Evolutionary conservation across 2,113 vertebrate genomes (phyloP), one percentile per base, ranked within the genome.

Genomic region (Diadophis punctatus): DNA sequence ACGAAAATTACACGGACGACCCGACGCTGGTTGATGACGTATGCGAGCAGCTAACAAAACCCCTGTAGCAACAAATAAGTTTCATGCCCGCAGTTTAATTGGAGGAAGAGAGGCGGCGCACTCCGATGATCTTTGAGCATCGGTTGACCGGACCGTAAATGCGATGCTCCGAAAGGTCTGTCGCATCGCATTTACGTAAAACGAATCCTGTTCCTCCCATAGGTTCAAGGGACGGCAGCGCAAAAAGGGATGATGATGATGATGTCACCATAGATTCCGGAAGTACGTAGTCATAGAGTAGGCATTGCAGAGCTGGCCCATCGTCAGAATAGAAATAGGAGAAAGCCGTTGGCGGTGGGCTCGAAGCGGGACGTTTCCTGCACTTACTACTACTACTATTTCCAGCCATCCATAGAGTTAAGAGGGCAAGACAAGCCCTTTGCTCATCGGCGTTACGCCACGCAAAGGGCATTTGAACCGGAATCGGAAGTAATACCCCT

Each of bases 181-280:
- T 87, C 90, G 84, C 43, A 22, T 12, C 3, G 3, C 1, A 34
- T 4, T 46, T 49, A 63, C 84, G 46, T 25, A 39, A 9, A 27
- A 3, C 6, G 5, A 7, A 16, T 8, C 3, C 12, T 43, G 39
- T 48, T 46, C 52, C 88, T 30, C 25, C 58, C 27, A 2, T 34
- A 0, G 3, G 14, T 5, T 39, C 25, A 1, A 22, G 1, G 18
- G 8, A 20, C 3, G 30, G 34, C 20, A 18, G 34, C 3, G 18
- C 34, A 80, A 1, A 7, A 43, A 4, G 34, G 1, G 22, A 20
- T 39, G 68, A 20, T 68, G 63, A 39, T 34, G 63, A 74, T 39
- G 18, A 80, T 39, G 74, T 80, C 34, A 80, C 2, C 46, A 16
- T 86, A 12, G 11, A 9, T 49, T 22, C 25, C 43, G 85, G 46